phyloP scores from a whole-genome alignment of 2,113 vertebrate species.

The Corvus cornix region DNA sequence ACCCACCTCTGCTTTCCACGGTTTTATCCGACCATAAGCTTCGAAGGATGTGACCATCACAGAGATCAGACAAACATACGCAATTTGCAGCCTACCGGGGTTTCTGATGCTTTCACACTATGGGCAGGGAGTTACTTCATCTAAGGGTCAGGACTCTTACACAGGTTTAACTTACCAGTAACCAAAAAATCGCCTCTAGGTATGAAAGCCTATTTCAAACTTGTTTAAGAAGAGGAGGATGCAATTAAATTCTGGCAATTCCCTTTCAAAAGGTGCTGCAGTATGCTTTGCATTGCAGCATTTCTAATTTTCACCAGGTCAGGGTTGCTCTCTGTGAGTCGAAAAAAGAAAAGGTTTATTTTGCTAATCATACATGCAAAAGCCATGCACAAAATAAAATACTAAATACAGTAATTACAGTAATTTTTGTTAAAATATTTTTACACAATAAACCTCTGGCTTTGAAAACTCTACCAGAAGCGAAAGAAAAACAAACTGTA shows the following conservation, averaged over 20 bases:
- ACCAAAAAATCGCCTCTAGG: not conserved
- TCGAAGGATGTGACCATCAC: not conserved
- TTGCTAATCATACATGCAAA: not conserved
- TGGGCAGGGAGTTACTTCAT: not conserved
- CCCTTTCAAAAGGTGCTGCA: constrained; percentile 14
- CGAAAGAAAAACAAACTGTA: constrained; percentile 34
- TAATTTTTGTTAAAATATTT: constrained; percentile 50
- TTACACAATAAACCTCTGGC: constrained; percentile 37
- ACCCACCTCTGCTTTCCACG: not conserved
- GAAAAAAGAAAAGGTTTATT: constrained; percentile 2
- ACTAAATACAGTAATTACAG: constrained; percentile 33
- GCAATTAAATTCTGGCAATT: not conserved
- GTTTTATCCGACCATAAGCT: not conserved
- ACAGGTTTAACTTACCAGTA: not conserved
- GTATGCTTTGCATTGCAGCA: not conserved
- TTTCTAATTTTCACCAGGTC: constrained; percentile 28
- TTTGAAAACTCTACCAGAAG: constrained; percentile 47
- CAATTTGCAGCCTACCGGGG: not conserved
- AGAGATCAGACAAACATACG: not conserved
- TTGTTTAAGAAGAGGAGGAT: not conserved
- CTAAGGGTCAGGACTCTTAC: not conserved
- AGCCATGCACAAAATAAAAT: not conserved
- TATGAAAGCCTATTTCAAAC: constrained; percentile 20
- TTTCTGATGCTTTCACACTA: constrained; percentile 5
- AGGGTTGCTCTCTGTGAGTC: not conserved